Evolutionary conservation across 2,888 invertebrate species (phyloP), one percentile per base, ranked within the genome.

Genomic region (Cantharis nigra): DNA sequence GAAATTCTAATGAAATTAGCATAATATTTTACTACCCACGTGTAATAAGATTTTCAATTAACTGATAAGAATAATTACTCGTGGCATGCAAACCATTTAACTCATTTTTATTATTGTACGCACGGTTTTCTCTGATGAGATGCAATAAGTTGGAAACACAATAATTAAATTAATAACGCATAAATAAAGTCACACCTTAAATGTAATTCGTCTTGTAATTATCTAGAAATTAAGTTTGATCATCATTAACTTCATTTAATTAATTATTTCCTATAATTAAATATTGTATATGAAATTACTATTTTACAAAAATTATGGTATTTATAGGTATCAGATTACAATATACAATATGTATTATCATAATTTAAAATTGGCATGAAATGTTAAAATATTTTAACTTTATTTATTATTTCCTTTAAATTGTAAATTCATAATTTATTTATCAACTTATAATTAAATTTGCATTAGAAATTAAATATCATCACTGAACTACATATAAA

Each of bases 221-320:
- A 81, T 71, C 78, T 64, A 73, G 73, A 65, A 69, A 75, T 71
- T 74, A 26, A 74, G 73, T 71, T 23, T 20, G 80, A 78, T 80
- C 79, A 78, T 79, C 80, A 80, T 80, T 79, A 79, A 81, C 81
- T 81, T 82, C 80, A 79, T 76, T 81, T 82, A 82, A 82, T 82
- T 82, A 82, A 82, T 81, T 80, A 77, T 69, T 63, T 77, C 77
- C 79, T 78, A 78, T 81, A 79, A 79, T 80, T 71, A 49, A 16
- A 20, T 65, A 63, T 33, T 75, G 70, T 16, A 18, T n/a, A 73
- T 14, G 16, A 49, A 69, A 18, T 20, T 69, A 49, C 69, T 67
- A 10, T 70, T 74, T 74, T 70, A 65, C 65, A 71, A 49, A 70
- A 70, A 14, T 67, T 23, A 26, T 26, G 23, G 23, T 23, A 13